Percentiles rank a stretch among this genome's conserved stretches.
Conservation (phyloP, 2,113 vertebrate genomes). For the Xenopus laevis region DNA sequence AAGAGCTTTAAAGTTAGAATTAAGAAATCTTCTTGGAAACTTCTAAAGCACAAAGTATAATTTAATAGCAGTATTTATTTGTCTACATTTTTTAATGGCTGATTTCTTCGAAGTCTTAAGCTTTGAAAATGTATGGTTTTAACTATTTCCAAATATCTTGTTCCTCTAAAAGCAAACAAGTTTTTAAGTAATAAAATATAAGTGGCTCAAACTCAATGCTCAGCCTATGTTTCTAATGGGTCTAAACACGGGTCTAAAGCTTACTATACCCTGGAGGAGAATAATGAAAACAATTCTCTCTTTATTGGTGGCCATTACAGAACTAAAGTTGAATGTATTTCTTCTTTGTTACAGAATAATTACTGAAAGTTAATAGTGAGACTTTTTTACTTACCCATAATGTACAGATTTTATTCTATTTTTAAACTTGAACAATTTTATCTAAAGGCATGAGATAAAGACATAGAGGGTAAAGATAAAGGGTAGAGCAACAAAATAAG, state of each 20-base stretch:
- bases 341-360: background rate
- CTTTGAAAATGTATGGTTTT: background rate
- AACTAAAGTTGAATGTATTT: constrained; percentile 12
- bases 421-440: no score
- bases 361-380: background rate
- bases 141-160: background rate
- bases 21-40: no score
- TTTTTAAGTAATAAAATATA: constrained; percentile 10
- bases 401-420: no score
- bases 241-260: constrained; percentile 4
- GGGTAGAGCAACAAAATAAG: no score
- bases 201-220: constrained; percentile 12
- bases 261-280: constrained; percentile 22
- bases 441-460: no score
- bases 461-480: no score
- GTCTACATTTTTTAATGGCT: no score
- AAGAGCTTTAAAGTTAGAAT: no score
- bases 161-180: constrained; percentile 4
- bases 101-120: no score
- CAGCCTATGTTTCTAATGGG: constrained; percentile 11
- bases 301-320: constrained; percentile 8
- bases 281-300: constrained; percentile 2
- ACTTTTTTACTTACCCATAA: no score
- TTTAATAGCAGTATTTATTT: no score
- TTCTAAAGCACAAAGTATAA: no score